Evolutionary conservation across 2,797 vertebrate genomes (phyloP).

Genomic region (Gallinago solitaria): DNA sequence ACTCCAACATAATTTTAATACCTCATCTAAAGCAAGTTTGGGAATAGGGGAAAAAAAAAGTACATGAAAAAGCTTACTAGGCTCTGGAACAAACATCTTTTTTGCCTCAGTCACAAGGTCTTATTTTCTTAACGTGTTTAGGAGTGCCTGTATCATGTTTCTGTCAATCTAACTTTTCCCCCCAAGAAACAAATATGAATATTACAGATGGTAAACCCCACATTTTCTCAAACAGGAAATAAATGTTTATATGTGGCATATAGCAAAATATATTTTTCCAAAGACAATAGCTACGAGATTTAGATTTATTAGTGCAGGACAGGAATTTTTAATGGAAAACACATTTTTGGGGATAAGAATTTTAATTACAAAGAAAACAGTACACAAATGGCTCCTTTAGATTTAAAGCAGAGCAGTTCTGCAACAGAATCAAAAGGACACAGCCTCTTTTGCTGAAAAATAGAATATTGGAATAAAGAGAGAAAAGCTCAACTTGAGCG

Average conservation of each 20-base stretch:
- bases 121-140: not conserved
- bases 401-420: slow-evolving; percentile 49
- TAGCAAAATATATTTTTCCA: slow-evolving; percentile 16
- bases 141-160: slow-evolving; percentile 33
- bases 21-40: not conserved
- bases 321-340: slow-evolving; percentile 51
- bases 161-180: not conserved
- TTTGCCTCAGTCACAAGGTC: not conserved
- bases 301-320: not conserved
- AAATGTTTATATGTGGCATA: slow-evolving; percentile 41
- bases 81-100: not conserved
- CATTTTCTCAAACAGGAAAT: slow-evolving; percentile 30
- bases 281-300: slow-evolving; percentile 32
- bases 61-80: not conserved
- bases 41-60: not conserved
- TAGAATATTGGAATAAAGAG: not conserved
- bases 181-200: slow-evolving; percentile 3
- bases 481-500: accelerated
- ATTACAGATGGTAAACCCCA: slow-evolving; percentile 18
- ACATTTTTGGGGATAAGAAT: slow-evolving; percentile 20
- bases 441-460: not conserved
- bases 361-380: slow-evolving; percentile 50
- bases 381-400: not conserved
- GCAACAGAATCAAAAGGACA: not conserved
- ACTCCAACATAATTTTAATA: not conserved